phyloP scores from a whole-genome alignment of 2,113 vertebrate species.

The Corythaeola cristata region DNA sequence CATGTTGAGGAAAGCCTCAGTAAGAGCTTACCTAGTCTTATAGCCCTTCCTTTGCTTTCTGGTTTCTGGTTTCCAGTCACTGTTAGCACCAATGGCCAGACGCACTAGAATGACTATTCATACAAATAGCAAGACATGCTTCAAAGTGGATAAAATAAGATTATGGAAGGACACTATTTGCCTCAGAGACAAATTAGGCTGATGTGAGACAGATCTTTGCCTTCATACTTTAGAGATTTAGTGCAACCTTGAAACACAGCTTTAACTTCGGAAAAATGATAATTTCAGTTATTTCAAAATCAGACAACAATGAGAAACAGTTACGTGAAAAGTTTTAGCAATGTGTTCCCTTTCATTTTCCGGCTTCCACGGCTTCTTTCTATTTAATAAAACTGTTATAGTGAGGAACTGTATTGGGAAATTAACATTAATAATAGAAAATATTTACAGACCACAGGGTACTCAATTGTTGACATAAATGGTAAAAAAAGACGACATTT shows the following conservation, averaged over 20 bases:
- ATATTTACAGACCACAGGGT: neutral
- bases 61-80: neutral
- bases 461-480: neutral
- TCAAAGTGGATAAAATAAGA: neutral
- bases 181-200: neutral
- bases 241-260: neutral
- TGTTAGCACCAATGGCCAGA: neutral
- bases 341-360: neutral
- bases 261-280: neutral
- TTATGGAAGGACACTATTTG: neutral
- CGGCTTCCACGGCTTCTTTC: neutral
- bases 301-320: neutral
- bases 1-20: neutral
- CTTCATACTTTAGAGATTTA: neutral
- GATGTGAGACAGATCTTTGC: neutral
- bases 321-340: neutral
- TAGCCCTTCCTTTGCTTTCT: neutral
- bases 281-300: neutral
- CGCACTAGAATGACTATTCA: neutral
- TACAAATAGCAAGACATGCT: neutral
- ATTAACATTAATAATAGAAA: neutral
- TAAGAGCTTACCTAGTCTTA: neutral
- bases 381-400: neutral
- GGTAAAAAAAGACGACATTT: neutral
- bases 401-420: neutral